These are phyloP conservation scores for Thyatira batis DNA, from an alignment of 2,888 invertebrate species.

Conservation along the genomic window DNA sequence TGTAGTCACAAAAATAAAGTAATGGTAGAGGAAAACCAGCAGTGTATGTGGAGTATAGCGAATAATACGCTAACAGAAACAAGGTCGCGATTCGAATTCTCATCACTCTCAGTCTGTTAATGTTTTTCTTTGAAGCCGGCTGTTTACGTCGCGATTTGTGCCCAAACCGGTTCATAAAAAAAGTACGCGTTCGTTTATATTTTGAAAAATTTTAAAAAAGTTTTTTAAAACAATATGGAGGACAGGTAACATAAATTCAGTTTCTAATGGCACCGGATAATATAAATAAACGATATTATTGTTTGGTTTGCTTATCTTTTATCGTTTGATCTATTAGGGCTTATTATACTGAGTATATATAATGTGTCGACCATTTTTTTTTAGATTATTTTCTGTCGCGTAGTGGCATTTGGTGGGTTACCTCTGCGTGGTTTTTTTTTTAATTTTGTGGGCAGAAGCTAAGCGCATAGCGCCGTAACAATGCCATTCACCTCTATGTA, in stretches of 20 bases:
- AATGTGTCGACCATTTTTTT: slow-evolving; percentile 45
- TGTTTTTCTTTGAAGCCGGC: slow-evolving; percentile 61
- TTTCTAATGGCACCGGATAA: slow-evolving; percentile 8
- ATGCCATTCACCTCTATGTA: slow-evolving; percentile 79
- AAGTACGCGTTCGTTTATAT: slow-evolving; percentile 35
- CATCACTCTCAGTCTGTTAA: slow-evolving; percentile 59
- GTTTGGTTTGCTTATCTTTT: slow-evolving; percentile 25
- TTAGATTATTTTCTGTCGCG: slow-evolving; percentile 58
- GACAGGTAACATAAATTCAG: slow-evolving; percentile 43
- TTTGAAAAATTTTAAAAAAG: slow-evolving; percentile 30
- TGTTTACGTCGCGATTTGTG: slow-evolving; percentile 45
- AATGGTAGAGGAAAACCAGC: slow-evolving; percentile 15
- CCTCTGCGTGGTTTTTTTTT: slow-evolving; percentile 41
- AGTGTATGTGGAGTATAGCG: slow-evolving; percentile 21
- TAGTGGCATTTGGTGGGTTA: slow-evolving; percentile 33
- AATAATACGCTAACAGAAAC: slow-evolving; percentile 17
- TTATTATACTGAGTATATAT: slow-evolving; percentile 16
- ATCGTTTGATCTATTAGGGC: slow-evolving; percentile 22
- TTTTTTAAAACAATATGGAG: slow-evolving; percentile 49
- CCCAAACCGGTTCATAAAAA: slow-evolving; percentile 54
- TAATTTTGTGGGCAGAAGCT: slow-evolving; percentile 39
- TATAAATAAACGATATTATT: slow-evolving; percentile 8
- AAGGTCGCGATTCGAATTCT: slow-evolving; percentile 25
- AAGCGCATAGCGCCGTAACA: slow-evolving; percentile 40
- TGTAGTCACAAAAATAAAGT: neutral